A percentile compares a stretch with the other conserved stretches of the same genome.
These are phyloP conservation scores for Trissoscelio sp. DNA, from an alignment of 2,888 invertebrate genomes.

Conservation along the genomic window DNA sequence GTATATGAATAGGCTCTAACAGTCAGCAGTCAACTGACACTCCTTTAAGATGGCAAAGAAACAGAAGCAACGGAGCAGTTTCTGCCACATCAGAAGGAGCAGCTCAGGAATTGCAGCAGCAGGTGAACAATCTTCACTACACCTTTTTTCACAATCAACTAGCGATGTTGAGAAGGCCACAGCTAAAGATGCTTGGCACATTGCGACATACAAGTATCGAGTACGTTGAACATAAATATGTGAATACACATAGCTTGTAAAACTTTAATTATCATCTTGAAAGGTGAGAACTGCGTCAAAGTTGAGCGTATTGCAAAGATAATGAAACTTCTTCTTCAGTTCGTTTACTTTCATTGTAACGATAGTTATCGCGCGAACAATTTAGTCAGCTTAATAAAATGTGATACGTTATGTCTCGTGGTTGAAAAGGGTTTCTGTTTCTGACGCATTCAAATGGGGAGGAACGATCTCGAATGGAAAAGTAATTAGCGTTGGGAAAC, in stretches of 20 bases:
- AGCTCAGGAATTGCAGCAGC: too few relatives aligned
- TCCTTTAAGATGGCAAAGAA: too few relatives aligned
- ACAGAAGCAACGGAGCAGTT: too few relatives aligned
- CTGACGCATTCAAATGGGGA: not conserved
- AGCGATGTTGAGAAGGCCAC: slow-evolving; percentile 53
- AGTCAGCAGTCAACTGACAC: too few relatives aligned
- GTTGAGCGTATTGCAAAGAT: slow-evolving; percentile 37
- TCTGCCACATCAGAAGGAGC: too few relatives aligned
- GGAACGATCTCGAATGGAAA: not conserved
- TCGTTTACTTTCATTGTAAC: slow-evolving; percentile 29
- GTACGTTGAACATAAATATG: slow-evolving; percentile 51
- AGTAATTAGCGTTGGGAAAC: slow-evolving; percentile 4
- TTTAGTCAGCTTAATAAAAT: slow-evolving; percentile 6
- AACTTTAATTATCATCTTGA: slow-evolving; percentile 63
- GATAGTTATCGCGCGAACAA: slow-evolving; percentile 12
- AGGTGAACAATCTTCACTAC: slow-evolving; percentile 13
- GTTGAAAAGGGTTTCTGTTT: slow-evolving; percentile 15
- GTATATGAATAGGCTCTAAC: too few relatives aligned
- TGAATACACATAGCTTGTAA: slow-evolving; percentile 53
- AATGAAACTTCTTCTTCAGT: slow-evolving; percentile 39
- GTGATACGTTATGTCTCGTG: not conserved
- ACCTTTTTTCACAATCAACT: slow-evolving; percentile 50
- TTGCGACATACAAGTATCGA: slow-evolving; percentile 51
- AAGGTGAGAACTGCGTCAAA: slow-evolving; percentile 64
- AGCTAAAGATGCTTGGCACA: slow-evolving; percentile 34